These are phyloP conservation scores for Phalacrocorax brasilianus DNA, from an alignment of 2,113 vertebrate genomes.

Conservation along the genomic window DNA sequence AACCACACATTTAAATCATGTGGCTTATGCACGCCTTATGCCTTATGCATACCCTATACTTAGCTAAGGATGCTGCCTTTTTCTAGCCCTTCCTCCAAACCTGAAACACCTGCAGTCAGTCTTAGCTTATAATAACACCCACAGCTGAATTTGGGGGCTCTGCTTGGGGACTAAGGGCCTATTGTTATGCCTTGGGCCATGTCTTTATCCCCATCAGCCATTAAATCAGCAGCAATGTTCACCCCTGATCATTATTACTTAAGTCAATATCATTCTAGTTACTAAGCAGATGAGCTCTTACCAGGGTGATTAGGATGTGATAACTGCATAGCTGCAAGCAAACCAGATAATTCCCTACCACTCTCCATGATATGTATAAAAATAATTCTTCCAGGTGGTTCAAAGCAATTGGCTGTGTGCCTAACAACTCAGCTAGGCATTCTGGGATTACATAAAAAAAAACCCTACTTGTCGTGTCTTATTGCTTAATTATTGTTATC, in stretches of 20 bases:
- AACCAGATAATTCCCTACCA: neutral
- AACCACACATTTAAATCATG: neutral
- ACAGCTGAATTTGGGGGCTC: neutral
- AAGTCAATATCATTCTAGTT: neutral
- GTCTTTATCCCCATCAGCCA: neutral
- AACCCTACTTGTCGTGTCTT: slow-evolving; percentile 6
- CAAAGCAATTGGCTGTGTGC: slow-evolving; percentile 14
- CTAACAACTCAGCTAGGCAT: neutral
- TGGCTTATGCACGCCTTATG: neutral
- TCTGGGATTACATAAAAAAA: slow-evolving; percentile 33
- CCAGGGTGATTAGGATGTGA: neutral
- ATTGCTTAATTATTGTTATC: slow-evolving; percentile 45
- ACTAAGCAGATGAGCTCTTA: slow-evolving; percentile 8
- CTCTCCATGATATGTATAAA: neutral
- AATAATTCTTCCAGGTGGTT: slow-evolving; percentile 42
- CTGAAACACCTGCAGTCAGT: neutral
- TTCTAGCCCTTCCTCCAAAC: neutral
- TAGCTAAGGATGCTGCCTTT: neutral
- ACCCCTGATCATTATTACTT: neutral
- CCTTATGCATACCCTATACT: neutral
- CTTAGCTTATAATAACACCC: neutral
- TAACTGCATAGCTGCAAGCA: neutral
- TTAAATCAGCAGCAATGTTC: neutral
- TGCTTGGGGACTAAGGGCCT: neutral
- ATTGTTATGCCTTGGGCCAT: neutral